phyloP scores from a whole-genome alignment of 1,140 invertebrate species.

The Bombus superbus region DNA sequence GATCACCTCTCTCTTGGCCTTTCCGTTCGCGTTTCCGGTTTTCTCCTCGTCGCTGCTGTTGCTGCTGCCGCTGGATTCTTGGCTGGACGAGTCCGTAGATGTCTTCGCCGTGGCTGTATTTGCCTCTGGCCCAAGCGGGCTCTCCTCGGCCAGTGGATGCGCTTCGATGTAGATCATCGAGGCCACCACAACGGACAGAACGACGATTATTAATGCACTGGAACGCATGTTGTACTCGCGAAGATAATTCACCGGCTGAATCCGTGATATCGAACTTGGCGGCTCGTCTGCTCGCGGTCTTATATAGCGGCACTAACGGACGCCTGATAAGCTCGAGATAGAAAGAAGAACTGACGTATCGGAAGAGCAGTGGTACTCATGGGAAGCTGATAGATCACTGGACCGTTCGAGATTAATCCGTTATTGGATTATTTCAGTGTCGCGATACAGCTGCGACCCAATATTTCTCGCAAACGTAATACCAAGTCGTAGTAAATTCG shows the following conservation, averaged over 20 bases:
- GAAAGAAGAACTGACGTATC: not conserved
- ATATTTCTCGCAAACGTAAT: not conserved
- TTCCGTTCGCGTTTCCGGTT: not conserved
- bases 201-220: not conserved
- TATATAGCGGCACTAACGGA: slow-evolving; percentile 5
- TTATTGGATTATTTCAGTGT: slow-evolving; percentile 7
- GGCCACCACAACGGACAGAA: not conserved
- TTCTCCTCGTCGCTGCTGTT: not conserved
- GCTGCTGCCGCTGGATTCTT: not conserved
- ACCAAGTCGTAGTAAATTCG: not conserved
- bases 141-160: not conserved
- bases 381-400: no score
- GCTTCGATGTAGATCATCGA: slow-evolving; percentile 4
- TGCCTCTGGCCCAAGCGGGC: not conserved
- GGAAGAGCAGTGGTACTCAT: slow-evolving; percentile 19
- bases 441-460: not conserved
- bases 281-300: not conserved
- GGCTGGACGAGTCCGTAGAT: not conserved
- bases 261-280: slow-evolving; percentile 29
- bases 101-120: not conserved
- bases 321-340: slow-evolving; percentile 1
- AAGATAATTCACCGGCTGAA: not conserved
- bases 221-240: slow-evolving; percentile 11
- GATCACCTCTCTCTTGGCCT: not conserved
- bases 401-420: slow-evolving; percentile 5